A percentile compares a stretch with the other conserved stretches of the same genome.
Conservation (phyloP, 2,888 invertebrate genomes). For the Drosophila anceps region DNA sequence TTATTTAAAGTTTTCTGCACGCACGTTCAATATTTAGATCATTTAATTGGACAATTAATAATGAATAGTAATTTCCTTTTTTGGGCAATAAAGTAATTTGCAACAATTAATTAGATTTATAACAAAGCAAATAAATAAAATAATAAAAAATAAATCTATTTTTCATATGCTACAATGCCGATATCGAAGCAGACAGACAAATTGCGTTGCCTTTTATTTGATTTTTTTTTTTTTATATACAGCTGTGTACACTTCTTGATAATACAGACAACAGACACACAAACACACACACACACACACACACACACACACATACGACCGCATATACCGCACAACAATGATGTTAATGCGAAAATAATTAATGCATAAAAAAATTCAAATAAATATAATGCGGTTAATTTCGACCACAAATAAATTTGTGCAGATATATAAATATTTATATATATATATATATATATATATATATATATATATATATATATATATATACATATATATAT, state of each 20-base stretch:
- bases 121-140: too few species aligned
- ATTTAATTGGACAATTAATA: constrained; percentile 8
- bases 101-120: constrained; percentile 2
- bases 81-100: not conserved
- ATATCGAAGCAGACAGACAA: not conserved
- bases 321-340: not conserved
- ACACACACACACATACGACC: not conserved
- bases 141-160: constrained; percentile 8
- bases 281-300: not conserved
- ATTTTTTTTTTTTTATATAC: constrained; percentile 16
- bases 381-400: constrained; percentile 16
- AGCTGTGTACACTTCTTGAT: constrained; percentile 2
- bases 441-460: not conserved
- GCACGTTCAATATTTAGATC: not conserved
- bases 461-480: not conserved
- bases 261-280: not conserved
- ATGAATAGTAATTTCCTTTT: constrained; percentile 3
- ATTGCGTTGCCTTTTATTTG: constrained; percentile 7
- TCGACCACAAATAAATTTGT: constrained; percentile 7
- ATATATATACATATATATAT: too few species aligned
- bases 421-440: constrained; percentile 2
- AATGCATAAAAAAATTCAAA: constrained; percentile 23
- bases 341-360: constrained; percentile 27
- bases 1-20: not conserved
- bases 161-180: not conserved